Conservation (phyloP, 2,113 vertebrate species). For the Typhlomys cinereus region DNA sequence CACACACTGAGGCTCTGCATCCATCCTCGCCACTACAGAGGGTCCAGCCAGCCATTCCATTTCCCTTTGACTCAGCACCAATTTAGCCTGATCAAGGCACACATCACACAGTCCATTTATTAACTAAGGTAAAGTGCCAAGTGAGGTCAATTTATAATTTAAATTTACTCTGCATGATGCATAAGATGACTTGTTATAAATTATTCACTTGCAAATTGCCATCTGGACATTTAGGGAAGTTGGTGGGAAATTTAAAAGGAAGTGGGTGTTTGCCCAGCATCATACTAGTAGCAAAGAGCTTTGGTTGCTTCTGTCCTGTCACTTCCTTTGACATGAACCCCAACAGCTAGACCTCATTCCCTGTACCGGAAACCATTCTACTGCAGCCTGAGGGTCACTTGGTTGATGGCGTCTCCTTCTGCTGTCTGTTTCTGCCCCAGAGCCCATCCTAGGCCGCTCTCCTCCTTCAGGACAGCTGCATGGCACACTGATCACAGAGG, state of each 20-base stretch:
- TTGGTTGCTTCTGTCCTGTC: neutral
- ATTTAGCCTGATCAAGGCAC: neutral
- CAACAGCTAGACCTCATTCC: neutral
- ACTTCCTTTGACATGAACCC: neutral
- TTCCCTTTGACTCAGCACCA: neutral
- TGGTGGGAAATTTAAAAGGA: constrained; percentile 64
- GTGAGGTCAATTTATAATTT: constrained; percentile 72
- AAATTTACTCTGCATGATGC: constrained; percentile 70
- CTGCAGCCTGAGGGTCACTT: neutral
- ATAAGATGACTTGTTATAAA: constrained; percentile 70
- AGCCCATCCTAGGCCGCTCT: neutral
- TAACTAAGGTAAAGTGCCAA: constrained; percentile 66
- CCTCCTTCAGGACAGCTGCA: neutral
- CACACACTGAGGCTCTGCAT: neutral
- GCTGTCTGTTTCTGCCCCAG: neutral
- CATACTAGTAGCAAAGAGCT: neutral
- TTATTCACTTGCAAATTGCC: constrained; percentile 70
- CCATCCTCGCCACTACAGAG: neutral
- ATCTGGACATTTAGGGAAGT: constrained; percentile 67
- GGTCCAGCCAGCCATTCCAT: neutral
- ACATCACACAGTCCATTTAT: constrained; percentile 38
- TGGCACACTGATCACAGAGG: neutral
- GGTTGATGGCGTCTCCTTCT: rapidly evolving
- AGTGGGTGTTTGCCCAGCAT: constrained; percentile 27
- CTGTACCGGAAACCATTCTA: neutral